These are phyloP conservation scores for Yponomeuta cagnagella DNA, from an alignment of 2,888 invertebrate species.

Conservation along the genomic window DNA sequence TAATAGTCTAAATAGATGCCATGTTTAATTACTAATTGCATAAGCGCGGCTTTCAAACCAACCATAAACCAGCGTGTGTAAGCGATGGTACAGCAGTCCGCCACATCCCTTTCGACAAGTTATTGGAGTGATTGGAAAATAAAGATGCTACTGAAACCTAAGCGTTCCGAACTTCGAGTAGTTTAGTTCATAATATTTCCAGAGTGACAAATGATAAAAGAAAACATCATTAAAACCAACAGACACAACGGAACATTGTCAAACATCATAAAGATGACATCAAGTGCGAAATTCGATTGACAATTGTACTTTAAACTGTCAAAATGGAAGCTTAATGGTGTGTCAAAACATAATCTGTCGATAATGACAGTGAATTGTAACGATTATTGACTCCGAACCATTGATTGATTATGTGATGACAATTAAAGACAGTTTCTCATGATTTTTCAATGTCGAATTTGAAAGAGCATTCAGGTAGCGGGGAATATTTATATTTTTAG, in stretches of 20 bases:
- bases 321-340: constrained; percentile 54
- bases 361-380: constrained; percentile 45
- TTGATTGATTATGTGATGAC: constrained; percentile 63
- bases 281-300: constrained; percentile 60
- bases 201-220: neutral
- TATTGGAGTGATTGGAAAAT: no score
- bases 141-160: no score
- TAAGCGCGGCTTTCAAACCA: no score
- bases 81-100: no score
- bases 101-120: no score
- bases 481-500: no score
- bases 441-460: constrained; percentile 20
- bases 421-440: constrained; percentile 40
- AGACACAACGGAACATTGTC: constrained; percentile 41
- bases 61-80: no score
- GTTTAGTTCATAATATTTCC: neutral
- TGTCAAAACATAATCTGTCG: constrained; percentile 63
- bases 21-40: no score
- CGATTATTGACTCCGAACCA: constrained; percentile 35
- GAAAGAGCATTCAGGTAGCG: neutral
- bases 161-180: no score
- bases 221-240: constrained; percentile 26
- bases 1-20: no score
- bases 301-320: constrained; percentile 53
- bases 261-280: constrained; percentile 53